These are phyloP conservation scores for human DNA, from an alignment of 2,113 vertebrate genomes.

Conservation along the genomic window GRCh38 chr2:114991501-114992000, in stretches of 20 bases:
- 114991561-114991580: neutral
- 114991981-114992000: neutral
- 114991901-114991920: neutral
- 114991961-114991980: neutral
- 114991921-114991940: too few species aligned
- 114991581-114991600: neutral
- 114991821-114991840: neutral
- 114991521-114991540: neutral
- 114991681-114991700: conserved; percentile 17
- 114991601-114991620: neutral
- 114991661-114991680: conserved; percentile 1
- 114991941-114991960: neutral
- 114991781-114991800: neutral
- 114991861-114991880: neutral
- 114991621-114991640: neutral
- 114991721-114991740: neutral
- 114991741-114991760: neutral
- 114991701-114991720: neutral
- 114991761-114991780: neutral
- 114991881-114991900: neutral
- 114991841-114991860: neutral
- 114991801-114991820: neutral
- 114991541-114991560: neutral
- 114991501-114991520: neutral
- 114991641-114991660: neutral